A percentile compares a stretch with the other conserved stretches of the same genome.
These are phyloP conservation scores for Dunckerocampus dactyliophorus DNA, from an alignment of 2,113 vertebrate species.

Conservation along the genomic window DNA sequence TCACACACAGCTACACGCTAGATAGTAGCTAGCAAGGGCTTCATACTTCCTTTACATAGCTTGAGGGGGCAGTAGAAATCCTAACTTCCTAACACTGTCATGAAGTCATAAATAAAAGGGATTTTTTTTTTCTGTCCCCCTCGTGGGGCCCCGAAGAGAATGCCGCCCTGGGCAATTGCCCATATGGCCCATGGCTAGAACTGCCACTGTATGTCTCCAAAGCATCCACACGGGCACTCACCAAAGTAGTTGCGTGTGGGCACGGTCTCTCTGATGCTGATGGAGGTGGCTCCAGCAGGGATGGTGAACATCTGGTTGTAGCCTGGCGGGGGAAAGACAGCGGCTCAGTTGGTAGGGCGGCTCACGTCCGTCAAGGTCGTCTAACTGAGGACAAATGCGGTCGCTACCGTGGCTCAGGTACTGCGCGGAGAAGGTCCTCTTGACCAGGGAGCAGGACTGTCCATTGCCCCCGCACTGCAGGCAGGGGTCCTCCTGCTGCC, in stretches of 20 bases:
- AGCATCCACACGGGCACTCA: constrained; percentile 45
- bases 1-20: too few species aligned
- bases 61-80: too few species aligned
- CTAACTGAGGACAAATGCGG: background rate
- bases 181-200: too few species aligned
- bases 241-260: constrained; percentile 94
- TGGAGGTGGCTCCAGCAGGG: constrained; percentile 85
- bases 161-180: too few species aligned
- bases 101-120: too few species aligned
- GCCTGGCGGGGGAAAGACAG: constrained; percentile 64
- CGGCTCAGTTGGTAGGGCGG: background rate
- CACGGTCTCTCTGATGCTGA: constrained; percentile 80
- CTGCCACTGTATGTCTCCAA: too few species aligned
- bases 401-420: constrained; percentile 81
- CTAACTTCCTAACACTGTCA: too few species aligned
- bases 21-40: too few species aligned
- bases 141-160: too few species aligned
- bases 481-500: constrained; percentile 87
- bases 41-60: too few species aligned
- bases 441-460: constrained; percentile 78
- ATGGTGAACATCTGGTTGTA: constrained; percentile 94
- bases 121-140: too few species aligned
- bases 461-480: constrained; percentile 89
- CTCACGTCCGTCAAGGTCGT: background rate
- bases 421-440: constrained; percentile 75